Evolutionary conservation across 1,140 invertebrate genomes (phyloP).

Genomic region (Ladona fulva): DNA sequence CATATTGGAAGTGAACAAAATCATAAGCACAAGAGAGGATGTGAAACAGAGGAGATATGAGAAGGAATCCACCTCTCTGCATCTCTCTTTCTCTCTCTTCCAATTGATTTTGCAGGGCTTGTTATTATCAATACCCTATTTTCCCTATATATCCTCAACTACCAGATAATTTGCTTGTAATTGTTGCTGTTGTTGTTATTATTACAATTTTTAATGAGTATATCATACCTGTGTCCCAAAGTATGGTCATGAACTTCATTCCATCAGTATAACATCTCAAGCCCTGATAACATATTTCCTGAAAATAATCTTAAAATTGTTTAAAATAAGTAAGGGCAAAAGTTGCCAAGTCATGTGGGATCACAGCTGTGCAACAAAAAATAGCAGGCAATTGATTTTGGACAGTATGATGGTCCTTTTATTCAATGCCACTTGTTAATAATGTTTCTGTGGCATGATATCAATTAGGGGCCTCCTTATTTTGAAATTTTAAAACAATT

Average conservation of each 20-base stretch:
- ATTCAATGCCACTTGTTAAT: neutral
- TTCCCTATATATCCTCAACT: neutral
- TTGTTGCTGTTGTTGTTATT: slow-evolving; percentile 1
- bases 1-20: neutral
- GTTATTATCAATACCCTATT: neutral
- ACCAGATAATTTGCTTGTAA: neutral
- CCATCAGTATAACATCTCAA: neutral
- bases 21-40: neutral
- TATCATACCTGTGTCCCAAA: slow-evolving; percentile 5
- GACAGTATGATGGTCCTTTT: neutral
- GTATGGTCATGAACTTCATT: neutral
- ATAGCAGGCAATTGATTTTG: neutral
- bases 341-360: neutral
- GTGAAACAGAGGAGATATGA: neutral
- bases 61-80: neutral
- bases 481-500: neutral
- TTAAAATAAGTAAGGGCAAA: neutral
- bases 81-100: neutral
- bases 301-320: neutral
- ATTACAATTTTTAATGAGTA: neutral
- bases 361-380: neutral
- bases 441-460: neutral
- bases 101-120: neutral
- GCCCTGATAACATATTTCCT: neutral
- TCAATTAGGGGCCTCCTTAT: neutral